Evolutionary conservation across 2,113 vertebrate genomes (phyloP), one percentile per base, ranked within the genome.

Genomic region (Sander lucioperca): DNA sequence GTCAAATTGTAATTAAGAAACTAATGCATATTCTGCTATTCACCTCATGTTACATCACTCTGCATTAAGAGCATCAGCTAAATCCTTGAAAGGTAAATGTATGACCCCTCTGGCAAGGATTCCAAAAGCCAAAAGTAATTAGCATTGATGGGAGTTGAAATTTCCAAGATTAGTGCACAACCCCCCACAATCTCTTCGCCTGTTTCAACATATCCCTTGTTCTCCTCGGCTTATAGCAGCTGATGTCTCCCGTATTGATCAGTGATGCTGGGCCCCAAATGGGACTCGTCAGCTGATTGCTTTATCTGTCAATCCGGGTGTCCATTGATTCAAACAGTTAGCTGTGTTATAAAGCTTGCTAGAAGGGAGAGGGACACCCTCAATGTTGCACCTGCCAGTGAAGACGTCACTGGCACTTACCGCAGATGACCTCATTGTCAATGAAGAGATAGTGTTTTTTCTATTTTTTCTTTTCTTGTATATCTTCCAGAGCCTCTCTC

Each of bases 231-330:
- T 74, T 75, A 64, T 68, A 84, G 80, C 88, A 90, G 86, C 90
- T 92, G 89, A 91, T 92, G 88, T 79, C 86, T 91, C 39, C 25
- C 0, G 5, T 93, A 94, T 94, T 91, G 93, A 95, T 94, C 84
- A 30, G 48, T 61, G 82, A 45, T 74, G 80, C 79, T 72, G 74
- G 58, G 33, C 70, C 77, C 70, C 83, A 77, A 90, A 88, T 86
- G 90, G 74, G 62, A 74, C 84, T 92, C 58, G 66, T 85, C 89
- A 92, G 89, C 84, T 94, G 92, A 94, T 90, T 88, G 87, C 91
- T 93, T 90, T 91, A 92, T 95, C 86, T 70, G 83, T 90, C 92
- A 84, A 58, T 88, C 86, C 58, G 25, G 48, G 79, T 82, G 80
- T 89, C 70, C 86, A 92, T 94, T 91, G 93, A 94, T 91, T 87